Evolutionary conservation across 2,113 vertebrate species (phyloP).

Genomic region (Ceuthmochares aereus): DNA sequence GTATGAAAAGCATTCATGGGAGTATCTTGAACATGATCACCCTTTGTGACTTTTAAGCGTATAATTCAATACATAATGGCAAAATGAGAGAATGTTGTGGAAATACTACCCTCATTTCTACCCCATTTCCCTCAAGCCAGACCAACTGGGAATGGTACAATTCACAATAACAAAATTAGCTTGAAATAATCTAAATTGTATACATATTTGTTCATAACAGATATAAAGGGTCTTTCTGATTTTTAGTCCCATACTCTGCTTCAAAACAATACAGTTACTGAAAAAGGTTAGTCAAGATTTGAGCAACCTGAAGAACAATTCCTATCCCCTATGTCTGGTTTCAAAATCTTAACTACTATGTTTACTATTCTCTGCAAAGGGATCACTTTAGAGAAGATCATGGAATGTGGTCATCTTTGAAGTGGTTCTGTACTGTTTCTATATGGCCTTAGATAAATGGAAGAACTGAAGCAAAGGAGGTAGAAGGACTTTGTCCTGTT

Average conservation of each 20-base stretch:
- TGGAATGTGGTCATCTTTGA: conserved; percentile 10
- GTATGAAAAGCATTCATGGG: neutral
- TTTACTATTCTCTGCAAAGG: conserved; percentile 30
- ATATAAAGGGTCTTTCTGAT: neutral
- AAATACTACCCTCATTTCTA: neutral
- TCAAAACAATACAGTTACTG: conserved; percentile 33
- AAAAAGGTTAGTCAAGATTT: conserved; percentile 34
- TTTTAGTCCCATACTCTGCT: neutral
- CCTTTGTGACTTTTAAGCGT: neutral
- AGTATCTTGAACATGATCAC: neutral
- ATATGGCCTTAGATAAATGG: neutral
- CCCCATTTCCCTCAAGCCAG: neutral
- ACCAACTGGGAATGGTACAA: neutral
- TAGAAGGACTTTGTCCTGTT: neutral
- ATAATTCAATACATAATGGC: neutral
- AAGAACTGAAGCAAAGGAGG: neutral
- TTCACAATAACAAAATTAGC: neutral
- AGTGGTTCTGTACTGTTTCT: neutral
- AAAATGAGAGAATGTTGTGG: neutral
- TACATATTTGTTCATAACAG: neutral
- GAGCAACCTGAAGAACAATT: conserved; percentile 13
- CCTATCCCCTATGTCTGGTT: neutral
- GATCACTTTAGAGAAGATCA: conserved; percentile 40
- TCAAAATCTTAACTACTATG: conserved; percentile 56
- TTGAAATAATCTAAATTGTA: neutral